Percentiles rank a stretch among this genome's conserved stretches.
phyloP scores from a whole-genome alignment of 2,888 invertebrate genomes.

The Tinea trinotella region DNA sequence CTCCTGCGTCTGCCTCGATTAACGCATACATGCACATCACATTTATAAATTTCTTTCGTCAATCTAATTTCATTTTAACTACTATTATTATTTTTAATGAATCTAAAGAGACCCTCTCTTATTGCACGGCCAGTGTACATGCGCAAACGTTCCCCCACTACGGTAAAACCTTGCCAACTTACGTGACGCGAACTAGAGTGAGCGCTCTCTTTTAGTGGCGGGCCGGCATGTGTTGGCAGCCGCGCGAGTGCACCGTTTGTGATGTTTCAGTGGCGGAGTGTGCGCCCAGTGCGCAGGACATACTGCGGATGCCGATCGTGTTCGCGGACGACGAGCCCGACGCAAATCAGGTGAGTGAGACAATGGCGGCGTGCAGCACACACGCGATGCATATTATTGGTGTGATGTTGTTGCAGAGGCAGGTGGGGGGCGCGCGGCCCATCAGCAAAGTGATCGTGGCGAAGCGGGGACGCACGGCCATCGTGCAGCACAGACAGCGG shows the following conservation, averaged over 20 bases:
- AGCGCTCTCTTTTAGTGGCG: not conserved
- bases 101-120: no score
- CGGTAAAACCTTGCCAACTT: no score
- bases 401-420: not conserved
- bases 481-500: no score
- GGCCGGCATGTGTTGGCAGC: not conserved
- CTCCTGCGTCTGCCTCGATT: no score
- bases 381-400: not conserved
- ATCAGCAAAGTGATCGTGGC: conserved; percentile 20
- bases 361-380: not conserved
- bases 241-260: not conserved
- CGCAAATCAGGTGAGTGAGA: conserved; percentile 2
- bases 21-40: no score
- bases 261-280: conserved; percentile 18
- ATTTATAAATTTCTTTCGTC: no score
- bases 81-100: no score
- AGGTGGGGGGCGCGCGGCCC: not conserved
- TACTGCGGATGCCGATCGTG: conserved; percentile 74
- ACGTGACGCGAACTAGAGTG: not conserved
- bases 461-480: conserved; percentile 18
- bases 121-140: no score
- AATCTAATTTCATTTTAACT: no score
- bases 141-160: no score
- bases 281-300: conserved; percentile 44
- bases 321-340: conserved; percentile 67